Evolutionary conservation across 1,140 invertebrate species (phyloP).

Genomic region (Drosophila pallidifrons): DNA sequence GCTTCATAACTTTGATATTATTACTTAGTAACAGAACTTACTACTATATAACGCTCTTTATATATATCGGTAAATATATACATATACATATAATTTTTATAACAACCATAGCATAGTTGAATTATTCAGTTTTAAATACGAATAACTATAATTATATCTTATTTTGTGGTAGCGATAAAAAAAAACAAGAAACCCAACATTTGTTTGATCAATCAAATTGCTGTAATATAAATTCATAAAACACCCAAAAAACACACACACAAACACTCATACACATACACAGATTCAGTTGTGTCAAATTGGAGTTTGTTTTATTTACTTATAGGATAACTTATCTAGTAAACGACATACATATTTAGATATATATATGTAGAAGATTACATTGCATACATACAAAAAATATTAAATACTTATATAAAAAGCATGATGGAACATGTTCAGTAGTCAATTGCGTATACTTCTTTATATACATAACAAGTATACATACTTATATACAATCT

Average conservation of each 20-base stretch:
- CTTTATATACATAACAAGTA: constrained; percentile 39
- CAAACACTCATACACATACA: constrained; percentile 34
- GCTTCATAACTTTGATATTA: constrained; percentile 75
- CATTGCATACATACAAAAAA: constrained; percentile 45
- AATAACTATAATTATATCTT: constrained; percentile 46
- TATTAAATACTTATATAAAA: constrained; percentile 48
- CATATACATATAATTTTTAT: constrained; percentile 46
- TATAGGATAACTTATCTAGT: constrained; percentile 57
- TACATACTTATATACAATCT: constrained; percentile 53
- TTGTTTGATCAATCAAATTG: constrained; percentile 41
- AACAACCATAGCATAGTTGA: constrained; percentile 39
- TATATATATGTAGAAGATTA: constrained; percentile 50
- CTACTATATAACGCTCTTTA: constrained; percentile 63
- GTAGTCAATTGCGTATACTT: constrained; percentile 75
- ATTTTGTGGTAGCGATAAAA: constrained; percentile 55
- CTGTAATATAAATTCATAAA: constrained; percentile 59
- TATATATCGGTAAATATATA: constrained; percentile 56
- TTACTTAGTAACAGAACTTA: constrained; percentile 55
- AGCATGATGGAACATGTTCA: constrained; percentile 77
- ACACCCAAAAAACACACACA: constrained; percentile 31
- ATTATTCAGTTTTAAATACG: constrained; percentile 51
- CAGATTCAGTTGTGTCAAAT: constrained; percentile 46
- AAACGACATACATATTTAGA: constrained; percentile 45
- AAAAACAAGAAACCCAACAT: constrained; percentile 10
- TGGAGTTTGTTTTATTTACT: constrained; percentile 49